These are phyloP conservation scores for Chloroclystis v-ata DNA, from an alignment of 2,888 invertebrate species.

Conservation along the genomic window DNA sequence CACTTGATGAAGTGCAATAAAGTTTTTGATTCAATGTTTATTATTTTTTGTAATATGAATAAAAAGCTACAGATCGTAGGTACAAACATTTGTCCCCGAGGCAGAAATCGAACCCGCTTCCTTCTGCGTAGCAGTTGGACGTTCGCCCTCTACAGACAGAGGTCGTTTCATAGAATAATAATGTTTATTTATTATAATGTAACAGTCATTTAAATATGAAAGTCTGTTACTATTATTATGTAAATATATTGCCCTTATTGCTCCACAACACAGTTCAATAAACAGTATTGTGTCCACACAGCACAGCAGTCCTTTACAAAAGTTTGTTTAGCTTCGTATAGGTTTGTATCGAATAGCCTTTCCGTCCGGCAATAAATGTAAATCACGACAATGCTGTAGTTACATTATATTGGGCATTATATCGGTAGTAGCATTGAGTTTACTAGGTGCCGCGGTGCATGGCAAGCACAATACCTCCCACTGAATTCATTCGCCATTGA, in stretches of 20 bases:
- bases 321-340: constrained; percentile 21
- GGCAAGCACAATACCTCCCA: constrained; percentile 59
- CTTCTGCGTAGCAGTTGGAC: no score
- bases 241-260: no score
- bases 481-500: constrained; percentile 60
- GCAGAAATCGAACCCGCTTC: no score
- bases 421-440: constrained; percentile 44
- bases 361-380: constrained; percentile 57
- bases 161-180: no score
- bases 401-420: constrained; percentile 47
- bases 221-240: no score
- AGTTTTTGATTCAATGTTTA: constrained; percentile 9
- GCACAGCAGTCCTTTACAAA: neutral
- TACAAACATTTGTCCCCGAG: no score
- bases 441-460: constrained; percentile 55
- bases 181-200: no score
- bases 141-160: no score
- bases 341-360: constrained; percentile 52
- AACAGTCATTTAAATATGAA: no score
- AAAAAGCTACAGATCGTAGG: no score
- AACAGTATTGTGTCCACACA: neutral
- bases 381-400: constrained; percentile 62
- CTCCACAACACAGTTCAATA: no score
- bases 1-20: constrained; percentile 10
- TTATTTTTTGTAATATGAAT: no score